Base-by-base conservation (phyloP, 2,113 vertebrate genomes). In the Rhabdomys dilectus region DNA sequence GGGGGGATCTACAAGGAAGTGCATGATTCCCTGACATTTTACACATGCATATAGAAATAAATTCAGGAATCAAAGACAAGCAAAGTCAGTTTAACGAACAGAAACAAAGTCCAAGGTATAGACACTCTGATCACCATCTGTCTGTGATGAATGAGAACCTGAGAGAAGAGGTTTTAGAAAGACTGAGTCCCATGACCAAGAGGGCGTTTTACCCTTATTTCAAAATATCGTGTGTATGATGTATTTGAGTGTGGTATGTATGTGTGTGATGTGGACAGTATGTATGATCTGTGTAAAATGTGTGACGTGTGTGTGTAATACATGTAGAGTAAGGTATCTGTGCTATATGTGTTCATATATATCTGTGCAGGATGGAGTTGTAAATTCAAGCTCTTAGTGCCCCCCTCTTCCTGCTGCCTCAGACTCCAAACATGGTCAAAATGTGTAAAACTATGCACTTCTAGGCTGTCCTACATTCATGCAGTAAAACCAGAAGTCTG, bases 41-140 rank as follows among this genome's bases (percentile, higher is more conserved):
- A 78, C 4, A 3, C 17, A 16, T 88, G 60, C 1, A 24, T 13
- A 15, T 86, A 89, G 36, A 34, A 96, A 95, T 62, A 24, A 90
- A n/a, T 75, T 87, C 66, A 91, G 95, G 51, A 77, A 80, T 62
- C 5, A 94, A 85, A 13, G 77, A 89, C 58, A 68, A 85, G 22
- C 11, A 92, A 90, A 81, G 21, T 51, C 72, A 89, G 58, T 17
- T 56, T 21, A 34, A 94, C 29, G 16, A 91, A 87, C 21, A 26
- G n/a, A 91, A 78, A 92, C 60, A 53, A n/a, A 68, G 58, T 15
- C 42, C 72, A 22, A 36, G 53, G 51, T 58, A 56, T 16, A 70
- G 51, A 94, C 11, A 68, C 21, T 29, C 42, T 66, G 53, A 58
- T 51, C 2, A 10, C 75, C 72, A 89, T 24, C 24, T 88, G 48